Conservation (phyloP, 2,888 invertebrate species). For the Kryphioiulus occultus region DNA sequence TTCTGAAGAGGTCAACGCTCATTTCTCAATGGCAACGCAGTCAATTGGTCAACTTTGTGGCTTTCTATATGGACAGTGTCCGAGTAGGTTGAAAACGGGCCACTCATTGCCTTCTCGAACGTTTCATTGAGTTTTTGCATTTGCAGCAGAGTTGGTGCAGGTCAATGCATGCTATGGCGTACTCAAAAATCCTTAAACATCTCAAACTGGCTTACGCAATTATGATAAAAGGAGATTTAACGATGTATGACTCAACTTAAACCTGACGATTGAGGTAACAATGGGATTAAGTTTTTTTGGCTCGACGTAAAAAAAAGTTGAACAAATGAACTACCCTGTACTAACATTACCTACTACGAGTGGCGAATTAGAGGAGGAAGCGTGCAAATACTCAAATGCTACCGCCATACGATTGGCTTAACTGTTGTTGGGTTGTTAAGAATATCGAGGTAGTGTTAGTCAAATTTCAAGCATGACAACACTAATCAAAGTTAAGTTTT, state of each 20-base stretch:
- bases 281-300: not conserved
- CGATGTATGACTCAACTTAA: not conserved
- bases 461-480: no score
- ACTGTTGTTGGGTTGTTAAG: no score
- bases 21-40: no score
- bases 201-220: not conserved
- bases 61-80: no score
- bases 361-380: not conserved
- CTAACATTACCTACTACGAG: not conserved
- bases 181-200: not conserved
- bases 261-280: not conserved
- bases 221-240: not conserved
- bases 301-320: not conserved
- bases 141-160: not conserved
- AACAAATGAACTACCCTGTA: not conserved
- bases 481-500: no score
- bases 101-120: no score
- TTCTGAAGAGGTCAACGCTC: not conserved
- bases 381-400: no score
- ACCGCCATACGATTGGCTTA: no score
- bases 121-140: not conserved
- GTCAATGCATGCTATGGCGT: not conserved
- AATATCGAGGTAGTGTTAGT: no score
- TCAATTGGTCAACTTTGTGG: no score
- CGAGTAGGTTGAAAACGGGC: not conserved